These are phyloP conservation scores for Glaucidium brasilianum DNA, from an alignment of 2,113 vertebrate species.

Conservation along the genomic window DNA sequence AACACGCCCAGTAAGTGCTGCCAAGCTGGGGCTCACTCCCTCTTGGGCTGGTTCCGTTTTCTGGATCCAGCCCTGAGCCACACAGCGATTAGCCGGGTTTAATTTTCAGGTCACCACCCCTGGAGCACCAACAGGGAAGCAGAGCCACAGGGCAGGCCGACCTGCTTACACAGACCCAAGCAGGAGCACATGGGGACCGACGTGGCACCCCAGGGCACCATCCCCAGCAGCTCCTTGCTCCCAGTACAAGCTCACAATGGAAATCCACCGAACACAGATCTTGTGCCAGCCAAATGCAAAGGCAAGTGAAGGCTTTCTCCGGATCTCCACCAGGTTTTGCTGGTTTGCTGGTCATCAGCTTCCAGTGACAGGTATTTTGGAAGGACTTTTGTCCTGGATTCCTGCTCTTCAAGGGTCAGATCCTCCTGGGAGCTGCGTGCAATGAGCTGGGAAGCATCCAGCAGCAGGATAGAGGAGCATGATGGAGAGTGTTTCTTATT, in stretches of 20 bases:
- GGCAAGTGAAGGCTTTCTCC: background rate
- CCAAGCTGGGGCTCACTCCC: background rate
- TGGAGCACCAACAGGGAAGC: background rate
- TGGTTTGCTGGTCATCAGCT: background rate
- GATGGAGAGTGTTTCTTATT: background rate
- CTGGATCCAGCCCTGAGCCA: background rate
- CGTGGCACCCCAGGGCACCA: background rate
- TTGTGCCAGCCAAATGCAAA: background rate
- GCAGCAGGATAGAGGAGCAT: rapidly evolving
- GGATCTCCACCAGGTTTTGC: background rate
- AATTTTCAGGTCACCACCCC: background rate
- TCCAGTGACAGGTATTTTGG: background rate
- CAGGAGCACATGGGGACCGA: background rate
- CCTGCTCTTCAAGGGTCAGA: background rate
- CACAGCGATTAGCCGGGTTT: background rate
- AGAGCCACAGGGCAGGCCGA: background rate
- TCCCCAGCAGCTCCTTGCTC: background rate
- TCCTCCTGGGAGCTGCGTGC: background rate
- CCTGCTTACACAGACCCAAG: rapidly evolving
- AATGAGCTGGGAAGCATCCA: background rate
- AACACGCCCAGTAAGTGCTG: background rate
- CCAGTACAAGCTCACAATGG: rapidly evolving
- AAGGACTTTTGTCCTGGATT: background rate
- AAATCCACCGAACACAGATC: background rate
- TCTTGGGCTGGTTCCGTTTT: background rate